phyloP scores from a whole-genome alignment of 2,888 invertebrate species.

The Cremastinae sp. region DNA sequence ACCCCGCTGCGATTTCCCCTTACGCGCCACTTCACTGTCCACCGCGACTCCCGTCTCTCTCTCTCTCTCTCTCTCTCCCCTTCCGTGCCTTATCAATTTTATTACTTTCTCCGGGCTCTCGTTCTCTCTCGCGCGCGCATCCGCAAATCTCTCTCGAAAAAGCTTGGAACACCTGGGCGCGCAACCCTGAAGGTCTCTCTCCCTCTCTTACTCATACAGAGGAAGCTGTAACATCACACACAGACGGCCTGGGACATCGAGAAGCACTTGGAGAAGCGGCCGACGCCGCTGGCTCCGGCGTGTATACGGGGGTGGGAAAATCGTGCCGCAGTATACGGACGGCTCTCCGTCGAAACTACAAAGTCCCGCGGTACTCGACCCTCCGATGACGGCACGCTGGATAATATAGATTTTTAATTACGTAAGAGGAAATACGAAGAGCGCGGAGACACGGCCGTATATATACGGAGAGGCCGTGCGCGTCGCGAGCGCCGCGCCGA shows the following conservation, averaged over 20 bases:
- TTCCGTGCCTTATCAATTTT: conserved; percentile 14
- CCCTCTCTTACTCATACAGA: no score
- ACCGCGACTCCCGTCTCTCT: conserved; percentile 27
- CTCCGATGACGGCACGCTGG: conserved; percentile 48
- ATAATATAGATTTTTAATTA: conserved; percentile 62
- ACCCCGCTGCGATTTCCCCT: conserved; percentile 49
- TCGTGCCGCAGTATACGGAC: conserved; percentile 74
- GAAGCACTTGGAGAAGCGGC: conserved; percentile 47
- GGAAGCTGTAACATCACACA: no score
- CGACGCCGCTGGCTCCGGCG: conserved; percentile 51
- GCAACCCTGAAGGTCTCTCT: conserved; percentile 38
- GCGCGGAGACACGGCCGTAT: conserved; percentile 3
- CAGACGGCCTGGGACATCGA: conserved; percentile 48
- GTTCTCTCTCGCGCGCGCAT: conserved; percentile 39
- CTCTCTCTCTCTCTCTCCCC: conserved; percentile 41
- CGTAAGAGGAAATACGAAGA: conserved; percentile 19
- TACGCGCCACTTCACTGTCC: conserved; percentile 58
- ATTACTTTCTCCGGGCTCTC: conserved; percentile 1
- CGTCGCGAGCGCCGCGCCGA: neutral
- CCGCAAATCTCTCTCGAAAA: neutral
- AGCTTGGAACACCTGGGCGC: conserved; percentile 56
- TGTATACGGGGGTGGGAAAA: conserved; percentile 64
- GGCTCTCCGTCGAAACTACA: conserved; percentile 69
- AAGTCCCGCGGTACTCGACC: conserved; percentile 57
- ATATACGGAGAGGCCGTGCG: neutral